Conservation (phyloP, 2,113 vertebrate genomes). For the Petroica traversi region DNA sequence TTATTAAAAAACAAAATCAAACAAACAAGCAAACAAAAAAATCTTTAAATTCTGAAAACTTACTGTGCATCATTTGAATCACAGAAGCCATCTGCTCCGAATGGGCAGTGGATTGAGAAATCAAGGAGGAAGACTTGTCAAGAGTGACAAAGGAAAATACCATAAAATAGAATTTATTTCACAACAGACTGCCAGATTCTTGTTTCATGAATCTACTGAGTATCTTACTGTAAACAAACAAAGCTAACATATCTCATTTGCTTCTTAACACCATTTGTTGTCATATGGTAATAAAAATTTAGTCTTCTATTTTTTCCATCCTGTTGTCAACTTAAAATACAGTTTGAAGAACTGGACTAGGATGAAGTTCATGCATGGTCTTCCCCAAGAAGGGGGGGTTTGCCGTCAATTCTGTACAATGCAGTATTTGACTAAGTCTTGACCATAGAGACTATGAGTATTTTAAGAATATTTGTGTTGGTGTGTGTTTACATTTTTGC, state of each 20-base stretch:
- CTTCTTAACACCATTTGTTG: background rate
- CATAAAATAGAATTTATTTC: background rate
- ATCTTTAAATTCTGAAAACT: background rate
- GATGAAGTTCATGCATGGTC: background rate
- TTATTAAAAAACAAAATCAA: no score
- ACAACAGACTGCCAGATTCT: background rate
- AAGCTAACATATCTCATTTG: background rate
- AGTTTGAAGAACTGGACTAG: background rate
- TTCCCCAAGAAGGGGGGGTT: background rate
- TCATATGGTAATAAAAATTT: background rate
- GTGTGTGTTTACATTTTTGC: background rate
- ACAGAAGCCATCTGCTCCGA: background rate
- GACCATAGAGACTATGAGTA: accelerated
- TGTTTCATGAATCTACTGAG: background rate
- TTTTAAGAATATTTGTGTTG: background rate
- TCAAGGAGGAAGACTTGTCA: background rate
- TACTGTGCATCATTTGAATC: background rate
- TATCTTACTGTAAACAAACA: background rate
- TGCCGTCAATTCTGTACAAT: background rate
- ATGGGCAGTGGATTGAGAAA: background rate
- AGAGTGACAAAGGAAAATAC: background rate
- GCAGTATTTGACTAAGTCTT: background rate
- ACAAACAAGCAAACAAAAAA: no score
- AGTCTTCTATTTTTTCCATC: background rate
- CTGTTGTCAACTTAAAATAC: background rate